phyloP scores from a whole-genome alignment of 2,797 vertebrate species.

The Malacoraja senta region DNA sequence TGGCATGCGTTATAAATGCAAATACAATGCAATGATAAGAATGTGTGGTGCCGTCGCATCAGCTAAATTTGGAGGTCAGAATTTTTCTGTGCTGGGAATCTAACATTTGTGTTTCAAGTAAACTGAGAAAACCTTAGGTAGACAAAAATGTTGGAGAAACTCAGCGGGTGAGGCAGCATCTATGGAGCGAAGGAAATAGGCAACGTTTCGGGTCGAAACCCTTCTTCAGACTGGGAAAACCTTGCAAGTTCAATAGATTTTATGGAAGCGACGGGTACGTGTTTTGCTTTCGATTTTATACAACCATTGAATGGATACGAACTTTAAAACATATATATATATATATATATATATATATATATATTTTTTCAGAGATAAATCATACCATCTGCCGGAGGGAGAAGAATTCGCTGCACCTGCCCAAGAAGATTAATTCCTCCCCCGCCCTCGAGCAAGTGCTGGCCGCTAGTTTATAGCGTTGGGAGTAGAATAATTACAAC shows the following conservation, averaged over 20 bases:
- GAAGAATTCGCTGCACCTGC: too few species aligned
- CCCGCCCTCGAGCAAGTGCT: too few species aligned
- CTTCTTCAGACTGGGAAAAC: not conserved
- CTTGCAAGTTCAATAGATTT: not conserved
- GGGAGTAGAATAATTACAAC: not conserved
- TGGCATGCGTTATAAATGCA: not conserved
- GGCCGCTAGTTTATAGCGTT: too few species aligned
- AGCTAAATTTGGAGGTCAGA: not conserved
- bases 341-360: too few species aligned
- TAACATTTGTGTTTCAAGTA: not conserved
- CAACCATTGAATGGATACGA: not conserved
- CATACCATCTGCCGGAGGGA: not conserved
- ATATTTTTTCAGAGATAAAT: too few species aligned
- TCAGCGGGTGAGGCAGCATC: too few species aligned
- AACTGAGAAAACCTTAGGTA: not conserved
- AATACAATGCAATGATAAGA: not conserved
- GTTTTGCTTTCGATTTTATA: not conserved
- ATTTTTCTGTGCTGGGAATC: not conserved
- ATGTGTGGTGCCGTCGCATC: not conserved
- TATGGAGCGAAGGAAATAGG: too few species aligned
- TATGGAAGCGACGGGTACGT: not conserved
- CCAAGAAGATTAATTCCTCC: too few species aligned
- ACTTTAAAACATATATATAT: too few species aligned
- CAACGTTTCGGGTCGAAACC: too few species aligned
- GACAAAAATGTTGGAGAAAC: too few species aligned